phyloP scores from a whole-genome alignment of 2,113 vertebrate species.

The Erinaceus europaeus region DNA sequence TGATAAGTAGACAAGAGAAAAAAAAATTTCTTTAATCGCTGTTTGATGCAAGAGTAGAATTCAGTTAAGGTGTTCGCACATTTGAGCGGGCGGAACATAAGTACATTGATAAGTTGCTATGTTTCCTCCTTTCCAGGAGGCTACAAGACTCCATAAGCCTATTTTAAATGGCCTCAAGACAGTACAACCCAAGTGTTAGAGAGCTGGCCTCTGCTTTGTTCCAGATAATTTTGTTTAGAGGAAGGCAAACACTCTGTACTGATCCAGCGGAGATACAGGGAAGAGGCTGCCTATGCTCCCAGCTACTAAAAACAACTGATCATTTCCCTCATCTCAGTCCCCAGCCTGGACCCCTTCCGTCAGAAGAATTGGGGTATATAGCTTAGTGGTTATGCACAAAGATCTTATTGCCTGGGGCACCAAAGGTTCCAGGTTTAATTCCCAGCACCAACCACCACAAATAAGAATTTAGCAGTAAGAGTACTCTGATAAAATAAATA shows the following conservation, averaged over 20 bases:
- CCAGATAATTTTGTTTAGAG: conserved; percentile 15
- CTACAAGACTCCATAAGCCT: conserved; percentile 2
- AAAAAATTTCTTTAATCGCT: background rate
- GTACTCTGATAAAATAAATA: too few relatives aligned
- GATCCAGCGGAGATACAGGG: background rate
- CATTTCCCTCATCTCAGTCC: background rate
- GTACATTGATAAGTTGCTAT: background rate
- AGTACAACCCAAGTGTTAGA: background rate
- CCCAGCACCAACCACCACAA: too few relatives aligned
- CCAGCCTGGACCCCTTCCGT: too few relatives aligned
- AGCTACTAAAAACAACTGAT: conserved; percentile 1
- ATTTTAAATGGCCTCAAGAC: conserved; percentile 47
- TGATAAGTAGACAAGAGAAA: background rate
- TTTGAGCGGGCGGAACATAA: background rate
- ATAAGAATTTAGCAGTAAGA: too few relatives aligned
- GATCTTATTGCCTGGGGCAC: too few relatives aligned
- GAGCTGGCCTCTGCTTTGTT: conserved; percentile 28
- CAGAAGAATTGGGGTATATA: too few relatives aligned
- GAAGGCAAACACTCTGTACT: background rate
- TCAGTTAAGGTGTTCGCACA: background rate
- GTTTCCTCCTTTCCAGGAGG: background rate
- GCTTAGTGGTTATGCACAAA: too few relatives aligned
- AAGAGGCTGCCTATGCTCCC: background rate
- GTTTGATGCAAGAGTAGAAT: background rate
- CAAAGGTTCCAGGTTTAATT: too few relatives aligned